Evolutionary conservation across 2,888 invertebrate genomes (phyloP), one percentile per base, ranked within the genome.

Genomic region (Thumatha senex): DNA sequence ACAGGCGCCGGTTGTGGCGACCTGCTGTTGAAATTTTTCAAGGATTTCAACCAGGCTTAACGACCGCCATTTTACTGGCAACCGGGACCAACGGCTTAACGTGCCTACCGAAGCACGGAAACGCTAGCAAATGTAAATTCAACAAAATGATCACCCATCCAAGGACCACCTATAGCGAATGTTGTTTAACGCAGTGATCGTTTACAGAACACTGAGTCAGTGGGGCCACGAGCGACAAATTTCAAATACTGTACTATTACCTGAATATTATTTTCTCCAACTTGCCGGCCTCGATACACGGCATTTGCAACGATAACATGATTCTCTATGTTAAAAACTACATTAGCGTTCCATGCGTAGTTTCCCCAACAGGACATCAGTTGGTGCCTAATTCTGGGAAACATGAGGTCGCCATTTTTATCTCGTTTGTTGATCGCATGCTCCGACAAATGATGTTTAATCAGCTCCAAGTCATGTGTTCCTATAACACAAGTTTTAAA

Each of bases 301-400:
- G 92, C 91, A 2, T 93, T 93, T 3, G 95, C 93, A 0, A 94
- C 80, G 10, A 95, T 82, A 8, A 96, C 84, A 69, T 96, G 96
- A 74, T 96, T 95, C 51, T 96, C 95, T 38, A 95, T 80, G 44
- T 92, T 86, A 76, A 95, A 95, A 34, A 92, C 82, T 0, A 89
- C 86, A 34, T 89, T 83, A 7, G 81, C 81, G 67, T 92, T 92
- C 96, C 96, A 97, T 0, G 95, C 96, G 76, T 96, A 96, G 61
- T 95, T 93, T 0, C 96, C 96, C 93, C 95, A 96, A 67, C 94
- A 94, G 0, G 95, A 94, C 0, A 95, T 94, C 41, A 97, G 80
- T 35, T 92, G 86, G 46, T 95, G 94, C 2, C 94, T 92, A 31
- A 97, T 80, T 52, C 95, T 93, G 0, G 95, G 95, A 71, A 95